phyloP scores from a whole-genome alignment of 1,140 invertebrate genomes.

The Anadara kagoshimensis region DNA sequence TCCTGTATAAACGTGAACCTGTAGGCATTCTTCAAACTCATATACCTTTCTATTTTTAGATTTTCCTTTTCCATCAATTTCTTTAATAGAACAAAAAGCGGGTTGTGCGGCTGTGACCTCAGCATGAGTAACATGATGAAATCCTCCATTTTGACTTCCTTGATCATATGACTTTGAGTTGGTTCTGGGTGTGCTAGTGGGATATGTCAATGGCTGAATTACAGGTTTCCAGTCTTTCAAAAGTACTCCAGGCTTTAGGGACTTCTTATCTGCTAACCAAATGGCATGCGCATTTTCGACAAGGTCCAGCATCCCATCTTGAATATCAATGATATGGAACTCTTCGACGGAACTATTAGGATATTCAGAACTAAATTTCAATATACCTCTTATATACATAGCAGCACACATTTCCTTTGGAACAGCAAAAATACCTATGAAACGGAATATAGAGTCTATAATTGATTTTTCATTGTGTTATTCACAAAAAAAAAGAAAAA shows the following conservation, averaged over 20 bases:
- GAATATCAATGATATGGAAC: slow-evolving; percentile 49
- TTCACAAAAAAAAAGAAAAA: too few relatives aligned
- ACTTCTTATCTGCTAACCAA: slow-evolving; percentile 5
- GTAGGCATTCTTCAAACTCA: too few relatives aligned
- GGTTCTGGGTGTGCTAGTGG: too few relatives aligned
- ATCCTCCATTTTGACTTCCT: too few relatives aligned
- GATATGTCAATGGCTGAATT: neutral
- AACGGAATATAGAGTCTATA: too few relatives aligned
- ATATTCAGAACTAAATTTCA: slow-evolving; percentile 3
- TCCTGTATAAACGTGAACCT: slow-evolving; percentile 8
- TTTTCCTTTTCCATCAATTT: too few relatives aligned
- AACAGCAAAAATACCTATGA: slow-evolving; percentile 30
- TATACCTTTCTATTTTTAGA: too few relatives aligned
- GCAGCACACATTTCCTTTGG: slow-evolving; percentile 34
- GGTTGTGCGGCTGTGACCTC: too few relatives aligned
- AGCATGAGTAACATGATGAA: too few relatives aligned
- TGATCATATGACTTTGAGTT: too few relatives aligned
- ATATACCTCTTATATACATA: slow-evolving; percentile 27
- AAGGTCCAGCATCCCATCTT: slow-evolving; percentile 30
- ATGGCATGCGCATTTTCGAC: slow-evolving; percentile 15
- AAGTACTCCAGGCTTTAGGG: neutral
- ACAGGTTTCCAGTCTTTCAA: neutral
- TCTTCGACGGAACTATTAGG: slow-evolving; percentile 21
- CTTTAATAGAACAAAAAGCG: too few relatives aligned
- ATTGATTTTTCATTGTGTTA: too few relatives aligned